Conservation (phyloP, 1,140 invertebrate species). For the Bradynema listronoti region DNA sequence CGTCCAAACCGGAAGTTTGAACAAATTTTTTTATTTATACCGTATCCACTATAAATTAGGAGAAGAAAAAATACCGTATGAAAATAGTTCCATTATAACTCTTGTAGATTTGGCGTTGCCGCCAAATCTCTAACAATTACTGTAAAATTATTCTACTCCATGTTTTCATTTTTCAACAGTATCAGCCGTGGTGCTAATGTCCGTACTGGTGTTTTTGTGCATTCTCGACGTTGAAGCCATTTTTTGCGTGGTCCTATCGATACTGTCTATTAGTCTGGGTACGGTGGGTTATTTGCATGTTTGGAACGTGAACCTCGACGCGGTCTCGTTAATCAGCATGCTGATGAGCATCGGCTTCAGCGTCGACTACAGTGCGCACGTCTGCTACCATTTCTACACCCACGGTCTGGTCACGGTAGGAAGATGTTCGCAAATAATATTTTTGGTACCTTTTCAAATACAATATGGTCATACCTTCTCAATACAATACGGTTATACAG, state of each 20-base stretch:
- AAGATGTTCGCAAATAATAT: too few species aligned
- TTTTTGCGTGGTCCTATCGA: conserved; percentile 49
- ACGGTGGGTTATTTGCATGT: conserved; percentile 53
- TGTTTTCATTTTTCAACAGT: too few species aligned
- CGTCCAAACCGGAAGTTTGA: conserved; percentile 45
- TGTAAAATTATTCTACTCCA: too few species aligned
- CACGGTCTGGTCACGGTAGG: too few species aligned
- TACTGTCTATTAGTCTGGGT: conserved; percentile 48
- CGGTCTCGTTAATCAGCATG: conserved; percentile 48
- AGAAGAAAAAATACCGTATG: too few species aligned
- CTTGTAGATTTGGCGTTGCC: too few species aligned
- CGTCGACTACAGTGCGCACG: conserved; percentile 52
- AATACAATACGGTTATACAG: too few species aligned
- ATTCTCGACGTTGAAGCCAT: conserved; percentile 49
- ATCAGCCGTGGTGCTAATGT: conserved; percentile 50
- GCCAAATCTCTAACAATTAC: too few species aligned
- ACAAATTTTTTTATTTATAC: too few species aligned
- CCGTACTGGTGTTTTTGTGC: conserved; percentile 48
- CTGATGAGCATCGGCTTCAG: conserved; percentile 51
- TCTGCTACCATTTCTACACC: conserved; percentile 55
- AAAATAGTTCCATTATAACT: too few species aligned
- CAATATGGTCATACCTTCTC: too few species aligned
- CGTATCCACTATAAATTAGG: neutral
- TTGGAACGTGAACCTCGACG: conserved; percentile 52
- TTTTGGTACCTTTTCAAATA: too few species aligned